Evolutionary conservation across 2,113 vertebrate genomes (phyloP), one percentile per base, ranked within the genome.

Genomic region (Oceanodroma tethys): DNA sequence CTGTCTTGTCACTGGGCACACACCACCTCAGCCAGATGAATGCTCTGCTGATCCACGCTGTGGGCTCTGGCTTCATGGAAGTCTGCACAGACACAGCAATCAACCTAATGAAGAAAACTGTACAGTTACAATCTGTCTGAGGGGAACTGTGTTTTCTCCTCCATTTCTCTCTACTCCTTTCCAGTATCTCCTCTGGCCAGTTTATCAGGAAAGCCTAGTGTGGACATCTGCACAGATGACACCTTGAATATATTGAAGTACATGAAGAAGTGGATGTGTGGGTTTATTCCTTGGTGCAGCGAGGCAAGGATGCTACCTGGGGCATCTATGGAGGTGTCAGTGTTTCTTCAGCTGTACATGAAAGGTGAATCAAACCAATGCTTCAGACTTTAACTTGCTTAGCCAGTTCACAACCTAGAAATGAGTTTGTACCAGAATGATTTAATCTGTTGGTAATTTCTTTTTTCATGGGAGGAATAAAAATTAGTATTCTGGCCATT

Each of bases 261-360:
- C 8, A 36, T 6, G 17, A 80, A 60, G 16, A 60, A 56, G 62
- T 6, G 26, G 30, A 43, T 0, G 0, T 20, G 10, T 32, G 32
- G 7, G 5, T 32, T 63, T 58, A 40, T 45, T 74, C 30, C 34
- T 12, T 25, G 10, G 8, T 52, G 27, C 30, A 91, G 23, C 1
- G 2, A 6, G 40, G 47, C 48, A 59, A 81, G 40, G 34, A 29
- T 45, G 11, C 7, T 56, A 52, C 25, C 34, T 45, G n/a, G 36
- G 45, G 4, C 53, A 29, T 12, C 17, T 72, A 9, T 11, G 30
- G 47, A 48, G 36, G 9, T 13, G 7, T 10, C n/a, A 73, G 27
- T 10, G 32, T 91, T 89, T 72, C 53, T 74, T 76, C 34, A 52
- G 34, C 36, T 79, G 17, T 32, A 32, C 11, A 3, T 11, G 32